Conservation (phyloP, 2,888 invertebrate species). For the Hydroisotoma schaefferi region DNA sequence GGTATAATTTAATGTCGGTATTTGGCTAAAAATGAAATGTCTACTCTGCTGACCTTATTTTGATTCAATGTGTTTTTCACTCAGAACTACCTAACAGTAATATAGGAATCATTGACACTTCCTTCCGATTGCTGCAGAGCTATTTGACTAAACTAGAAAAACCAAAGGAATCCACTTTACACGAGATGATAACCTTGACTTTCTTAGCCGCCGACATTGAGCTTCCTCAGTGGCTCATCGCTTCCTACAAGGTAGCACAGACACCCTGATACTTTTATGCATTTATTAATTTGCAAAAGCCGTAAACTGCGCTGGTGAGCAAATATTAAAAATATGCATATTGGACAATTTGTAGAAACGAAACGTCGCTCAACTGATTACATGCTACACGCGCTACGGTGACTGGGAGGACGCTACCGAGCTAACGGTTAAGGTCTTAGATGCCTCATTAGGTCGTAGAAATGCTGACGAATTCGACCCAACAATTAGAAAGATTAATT, state of each 20-base stretch:
- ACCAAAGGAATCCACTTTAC: slow-evolving; percentile 34
- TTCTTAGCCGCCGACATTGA: slow-evolving; percentile 30
- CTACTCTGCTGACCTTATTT: neutral
- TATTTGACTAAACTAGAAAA: slow-evolving; percentile 38
- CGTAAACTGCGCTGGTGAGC: no score
- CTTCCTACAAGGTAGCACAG: slow-evolving; percentile 44
- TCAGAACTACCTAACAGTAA: slow-evolving; percentile 41
- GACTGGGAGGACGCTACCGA: slow-evolving; percentile 43
- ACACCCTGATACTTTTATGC: no score
- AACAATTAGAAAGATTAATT: slow-evolving; percentile 37
- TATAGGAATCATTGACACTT: slow-evolving; percentile 35
- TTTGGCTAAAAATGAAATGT: neutral
- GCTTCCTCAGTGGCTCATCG: slow-evolving; percentile 44
- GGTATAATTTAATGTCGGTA: slow-evolving; percentile 19
- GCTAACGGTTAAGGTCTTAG: slow-evolving; percentile 38
- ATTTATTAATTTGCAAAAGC: no score
- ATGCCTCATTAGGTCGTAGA: slow-evolving; percentile 42
- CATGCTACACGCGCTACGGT: slow-evolving; percentile 42
- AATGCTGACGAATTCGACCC: slow-evolving; percentile 40
- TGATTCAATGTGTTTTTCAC: slow-evolving; percentile 8
- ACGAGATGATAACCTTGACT: slow-evolving; percentile 36
- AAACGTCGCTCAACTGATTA: slow-evolving; percentile 37
- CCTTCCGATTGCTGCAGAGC: slow-evolving; percentile 40
- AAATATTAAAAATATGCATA: no score
- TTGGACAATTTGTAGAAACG: slow-evolving; percentile 26